phyloP scores from a whole-genome alignment of 2,113 vertebrate species.

The Coryphaenoides rupestris region DNA sequence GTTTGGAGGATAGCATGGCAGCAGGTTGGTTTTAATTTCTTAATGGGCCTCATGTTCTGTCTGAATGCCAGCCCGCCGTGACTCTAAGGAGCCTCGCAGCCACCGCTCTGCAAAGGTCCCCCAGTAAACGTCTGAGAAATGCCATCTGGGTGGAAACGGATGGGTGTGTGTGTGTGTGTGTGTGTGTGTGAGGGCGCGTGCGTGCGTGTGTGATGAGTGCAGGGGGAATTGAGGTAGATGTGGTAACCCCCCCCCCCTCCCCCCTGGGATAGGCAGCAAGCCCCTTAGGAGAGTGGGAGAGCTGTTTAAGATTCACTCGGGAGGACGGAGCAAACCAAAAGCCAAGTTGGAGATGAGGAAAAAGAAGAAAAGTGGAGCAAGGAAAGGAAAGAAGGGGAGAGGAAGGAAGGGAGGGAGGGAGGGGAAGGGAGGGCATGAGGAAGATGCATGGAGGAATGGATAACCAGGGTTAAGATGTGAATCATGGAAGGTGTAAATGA shows the following conservation, averaged over 20 bases:
- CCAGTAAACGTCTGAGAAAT: slow-evolving; percentile 40
- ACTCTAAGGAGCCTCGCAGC: slow-evolving; percentile 32
- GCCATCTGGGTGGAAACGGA: background rate
- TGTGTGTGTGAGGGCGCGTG: too few species aligned
- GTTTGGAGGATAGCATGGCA: slow-evolving; percentile 44
- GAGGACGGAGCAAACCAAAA: slow-evolving; percentile 31
- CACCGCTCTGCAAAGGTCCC: slow-evolving; percentile 45
- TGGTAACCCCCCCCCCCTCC: too few species aligned
- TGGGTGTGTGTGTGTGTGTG: background rate
- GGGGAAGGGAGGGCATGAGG: background rate
- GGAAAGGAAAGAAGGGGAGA: background rate
- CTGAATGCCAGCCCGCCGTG: slow-evolving; percentile 15
- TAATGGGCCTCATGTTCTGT: slow-evolving; percentile 29
- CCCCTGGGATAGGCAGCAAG: slow-evolving; percentile 12
- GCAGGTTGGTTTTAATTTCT: slow-evolving; percentile 41
- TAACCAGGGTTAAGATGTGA: slow-evolving; percentile 16
- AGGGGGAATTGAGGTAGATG: too few species aligned
- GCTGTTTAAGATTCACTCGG: slow-evolving; percentile 33
- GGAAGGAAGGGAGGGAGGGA: background rate
- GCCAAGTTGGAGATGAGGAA: background rate
- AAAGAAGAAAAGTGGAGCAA: background rate
- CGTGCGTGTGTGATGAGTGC: too few species aligned
- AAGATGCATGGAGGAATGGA: too few species aligned
- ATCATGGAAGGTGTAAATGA: background rate
- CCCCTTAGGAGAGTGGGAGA: slow-evolving; percentile 23